These are phyloP conservation scores for Rhinopomastus cyanomelas DNA, from an alignment of 2,113 vertebrate species.

Conservation along the genomic window DNA sequence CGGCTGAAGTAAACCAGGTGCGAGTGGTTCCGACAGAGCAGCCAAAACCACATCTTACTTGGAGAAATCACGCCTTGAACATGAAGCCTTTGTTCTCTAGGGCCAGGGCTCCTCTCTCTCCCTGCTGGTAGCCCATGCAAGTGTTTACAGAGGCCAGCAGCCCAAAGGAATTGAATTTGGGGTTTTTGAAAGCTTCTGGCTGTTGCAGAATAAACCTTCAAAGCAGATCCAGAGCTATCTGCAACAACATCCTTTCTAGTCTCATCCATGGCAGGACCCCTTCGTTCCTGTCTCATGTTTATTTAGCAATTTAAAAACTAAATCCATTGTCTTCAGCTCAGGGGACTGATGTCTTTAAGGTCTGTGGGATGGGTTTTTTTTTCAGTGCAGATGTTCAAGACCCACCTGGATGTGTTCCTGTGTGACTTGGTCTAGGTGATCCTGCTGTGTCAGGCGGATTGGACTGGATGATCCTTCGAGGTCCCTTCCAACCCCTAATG, in stretches of 20 bases:
- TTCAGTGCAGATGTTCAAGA: too few relatives aligned
- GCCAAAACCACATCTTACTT: slow-evolving; percentile 79
- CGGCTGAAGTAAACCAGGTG: slow-evolving; percentile 76
- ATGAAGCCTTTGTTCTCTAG: slow-evolving; percentile 61
- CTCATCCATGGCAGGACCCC: slow-evolving; percentile 9
- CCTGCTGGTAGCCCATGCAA: slow-evolving; percentile 41
- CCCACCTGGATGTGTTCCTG: too few relatives aligned
- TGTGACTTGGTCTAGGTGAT: too few relatives aligned
- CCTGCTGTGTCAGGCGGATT: too few relatives aligned
- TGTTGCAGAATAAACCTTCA: slow-evolving; percentile 66
- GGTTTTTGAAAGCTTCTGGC: slow-evolving; percentile 46
- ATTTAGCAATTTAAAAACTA: slow-evolving; percentile 49
- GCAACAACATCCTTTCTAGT: slow-evolving; percentile 58
- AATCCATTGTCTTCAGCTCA: slow-evolving; percentile 37
- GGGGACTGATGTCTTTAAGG: slow-evolving; percentile 38
- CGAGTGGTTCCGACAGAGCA: slow-evolving; percentile 75
- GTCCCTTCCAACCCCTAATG: too few relatives aligned
- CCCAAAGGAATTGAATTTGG: slow-evolving; percentile 70
- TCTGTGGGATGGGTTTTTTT: background rate
- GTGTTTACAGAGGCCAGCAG: slow-evolving; percentile 74
- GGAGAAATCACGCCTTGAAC: slow-evolving; percentile 70
- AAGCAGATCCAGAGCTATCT: slow-evolving; percentile 49
- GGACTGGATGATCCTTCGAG: too few relatives aligned
- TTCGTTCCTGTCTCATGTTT: slow-evolving; percentile 25
- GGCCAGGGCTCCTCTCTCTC: slow-evolving; percentile 55